phyloP scores from a whole-genome alignment of 2,888 invertebrate genomes.

The Parnassius apollo region DNA sequence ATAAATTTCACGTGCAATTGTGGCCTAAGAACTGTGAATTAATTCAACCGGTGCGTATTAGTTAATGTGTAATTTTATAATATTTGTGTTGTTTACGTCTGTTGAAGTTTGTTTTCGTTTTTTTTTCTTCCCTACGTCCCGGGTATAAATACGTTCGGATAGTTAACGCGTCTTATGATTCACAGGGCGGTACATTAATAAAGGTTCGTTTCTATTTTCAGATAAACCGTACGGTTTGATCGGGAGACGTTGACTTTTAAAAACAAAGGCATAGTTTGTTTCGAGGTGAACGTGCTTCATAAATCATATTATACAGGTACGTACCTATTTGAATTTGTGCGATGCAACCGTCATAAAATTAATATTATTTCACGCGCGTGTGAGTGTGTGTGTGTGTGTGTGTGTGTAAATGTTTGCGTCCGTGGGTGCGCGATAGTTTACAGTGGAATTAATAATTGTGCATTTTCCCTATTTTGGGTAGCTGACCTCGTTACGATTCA shows the following conservation, averaged over 20 bases:
- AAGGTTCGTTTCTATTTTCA: slow-evolving; percentile 77
- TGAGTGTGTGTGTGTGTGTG: slow-evolving; percentile 57
- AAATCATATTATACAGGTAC: slow-evolving; percentile 66
- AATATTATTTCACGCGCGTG: slow-evolving; percentile 44
- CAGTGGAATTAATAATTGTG: slow-evolving; percentile 34
- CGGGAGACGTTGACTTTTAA: slow-evolving; percentile 72
- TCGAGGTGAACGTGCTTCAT: slow-evolving; percentile 73
- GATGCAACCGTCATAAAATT: slow-evolving; percentile 42
- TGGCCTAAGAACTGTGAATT: slow-evolving; percentile 67
- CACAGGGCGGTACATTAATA: slow-evolving; percentile 68
- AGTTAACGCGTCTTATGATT: slow-evolving; percentile 57
- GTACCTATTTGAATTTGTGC: slow-evolving; percentile 54
- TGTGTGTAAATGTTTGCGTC: slow-evolving; percentile 55
- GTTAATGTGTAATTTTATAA: slow-evolving; percentile 27
- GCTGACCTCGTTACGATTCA: slow-evolving; percentile 54
- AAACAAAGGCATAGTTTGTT: slow-evolving; percentile 75
- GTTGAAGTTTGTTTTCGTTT: slow-evolving; percentile 40
- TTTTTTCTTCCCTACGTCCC: slow-evolving; percentile 50
- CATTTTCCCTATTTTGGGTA: slow-evolving; percentile 66
- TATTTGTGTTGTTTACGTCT: slow-evolving; percentile 37
- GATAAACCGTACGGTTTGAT: slow-evolving; percentile 76
- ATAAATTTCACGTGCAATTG: slow-evolving; percentile 60
- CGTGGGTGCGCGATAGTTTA: slow-evolving; percentile 40
- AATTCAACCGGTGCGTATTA: slow-evolving; percentile 68
- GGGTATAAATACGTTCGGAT: slow-evolving; percentile 62